Percentiles rank a stretch among this genome's conserved stretches.
These are phyloP conservation scores for Ascaphus truei DNA, from an alignment of 2,113 vertebrate genomes.

Conservation along the genomic window DNA sequence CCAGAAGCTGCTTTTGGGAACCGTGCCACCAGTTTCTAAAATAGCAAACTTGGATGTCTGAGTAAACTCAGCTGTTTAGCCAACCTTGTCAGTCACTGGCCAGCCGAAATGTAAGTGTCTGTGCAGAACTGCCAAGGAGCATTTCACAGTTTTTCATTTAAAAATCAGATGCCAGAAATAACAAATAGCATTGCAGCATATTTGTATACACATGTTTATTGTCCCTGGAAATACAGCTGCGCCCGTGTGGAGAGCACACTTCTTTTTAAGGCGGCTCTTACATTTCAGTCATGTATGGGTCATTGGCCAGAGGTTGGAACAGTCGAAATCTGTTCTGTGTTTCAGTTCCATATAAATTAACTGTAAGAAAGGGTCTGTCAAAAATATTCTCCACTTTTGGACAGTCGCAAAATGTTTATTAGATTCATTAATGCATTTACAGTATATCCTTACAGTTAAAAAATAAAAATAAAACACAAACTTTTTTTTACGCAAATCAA, in stretches of 20 bases:
- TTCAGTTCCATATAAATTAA: background rate
- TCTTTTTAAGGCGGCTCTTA: background rate
- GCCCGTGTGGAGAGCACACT: background rate
- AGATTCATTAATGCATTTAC: no score
- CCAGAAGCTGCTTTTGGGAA: no score
- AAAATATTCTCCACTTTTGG: no score
- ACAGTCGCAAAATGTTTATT: no score
- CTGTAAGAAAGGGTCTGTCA: background rate
- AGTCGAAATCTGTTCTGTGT: background rate
- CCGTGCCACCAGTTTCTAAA: no score
- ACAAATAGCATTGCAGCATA: background rate
- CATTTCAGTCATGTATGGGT: background rate
- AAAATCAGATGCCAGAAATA: background rate
- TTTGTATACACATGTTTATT: background rate
- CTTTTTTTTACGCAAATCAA: no score
- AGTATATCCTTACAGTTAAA: no score
- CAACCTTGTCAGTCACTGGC: background rate
- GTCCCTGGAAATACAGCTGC: background rate
- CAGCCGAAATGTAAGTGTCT: background rate
- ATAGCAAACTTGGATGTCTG: no score
- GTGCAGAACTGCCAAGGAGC: background rate
- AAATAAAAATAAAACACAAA: no score
- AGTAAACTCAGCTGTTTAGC: no score
- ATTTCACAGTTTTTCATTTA: background rate
- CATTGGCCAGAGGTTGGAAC: background rate